phyloP scores from a whole-genome alignment of 37 sponge, comb jelly and placozoan species.

The Theonella swinhoei region DNA sequence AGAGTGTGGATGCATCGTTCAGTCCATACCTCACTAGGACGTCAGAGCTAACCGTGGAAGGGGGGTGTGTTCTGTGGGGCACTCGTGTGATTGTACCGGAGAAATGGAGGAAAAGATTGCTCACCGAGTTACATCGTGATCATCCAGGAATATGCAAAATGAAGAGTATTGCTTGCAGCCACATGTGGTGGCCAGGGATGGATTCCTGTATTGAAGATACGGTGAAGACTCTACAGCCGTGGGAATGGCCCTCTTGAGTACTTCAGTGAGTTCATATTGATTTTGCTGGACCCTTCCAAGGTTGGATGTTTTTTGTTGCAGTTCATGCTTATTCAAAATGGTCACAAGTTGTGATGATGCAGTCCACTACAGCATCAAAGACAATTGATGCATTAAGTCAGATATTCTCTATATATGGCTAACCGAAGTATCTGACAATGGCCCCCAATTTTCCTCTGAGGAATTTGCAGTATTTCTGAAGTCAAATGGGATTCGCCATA shows the following conservation, averaged over 20 bases:
- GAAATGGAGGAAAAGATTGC: neutral
- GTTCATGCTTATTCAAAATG: conserved; percentile 23
- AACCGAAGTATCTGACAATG: conserved; percentile 62
- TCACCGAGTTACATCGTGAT: conserved; percentile 19
- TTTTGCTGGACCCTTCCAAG: conserved; percentile 65
- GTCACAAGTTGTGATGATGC: conserved; percentile 56
- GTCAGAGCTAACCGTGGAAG: conserved; percentile 27
- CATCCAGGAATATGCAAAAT: conserved; percentile 60
- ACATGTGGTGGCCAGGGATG: conserved; percentile 61
- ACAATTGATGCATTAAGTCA: conserved; percentile 40
- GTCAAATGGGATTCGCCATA: conserved; percentile 53
- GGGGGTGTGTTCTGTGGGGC: conserved; percentile 41
- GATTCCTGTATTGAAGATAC: conserved; percentile 36
- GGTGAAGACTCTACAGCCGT: conserved; percentile 53
- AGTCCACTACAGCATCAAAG: conserved; percentile 24
- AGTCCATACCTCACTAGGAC: neutral
- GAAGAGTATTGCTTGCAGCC: conserved; percentile 58
- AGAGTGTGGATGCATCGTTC: neutral
- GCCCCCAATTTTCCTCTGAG: conserved; percentile 49
- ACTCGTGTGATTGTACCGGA: conserved; percentile 36
- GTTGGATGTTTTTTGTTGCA: conserved; percentile 36
- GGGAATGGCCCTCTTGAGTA: conserved; percentile 57
- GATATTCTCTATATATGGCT: conserved; percentile 36
- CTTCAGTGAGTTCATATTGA: conserved; percentile 51
- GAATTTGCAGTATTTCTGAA: conserved; percentile 42